phyloP scores from a whole-genome alignment of 2,888 invertebrate species.

The Scrobipalpa atriplicella region DNA sequence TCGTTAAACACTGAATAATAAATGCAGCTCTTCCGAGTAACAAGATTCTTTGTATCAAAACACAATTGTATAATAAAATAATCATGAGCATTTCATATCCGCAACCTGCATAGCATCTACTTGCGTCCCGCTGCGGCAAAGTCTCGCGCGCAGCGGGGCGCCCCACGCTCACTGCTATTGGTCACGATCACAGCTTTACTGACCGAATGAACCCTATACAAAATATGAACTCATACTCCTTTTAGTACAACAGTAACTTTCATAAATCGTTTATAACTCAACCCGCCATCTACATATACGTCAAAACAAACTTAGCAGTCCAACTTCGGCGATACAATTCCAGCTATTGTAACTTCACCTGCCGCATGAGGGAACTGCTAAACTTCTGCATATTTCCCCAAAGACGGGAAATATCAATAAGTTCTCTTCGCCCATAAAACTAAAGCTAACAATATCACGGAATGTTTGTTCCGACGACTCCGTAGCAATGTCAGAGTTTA shows the following conservation, averaged over 20 bases:
- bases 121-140: conserved; percentile 61
- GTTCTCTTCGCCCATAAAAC: conserved; percentile 28
- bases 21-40: conserved; percentile 2
- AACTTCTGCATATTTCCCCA: conserved; percentile 23
- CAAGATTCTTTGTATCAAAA: conserved; percentile 11
- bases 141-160: conserved; percentile 55
- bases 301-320: not conserved
- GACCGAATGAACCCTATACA: conserved; percentile 59
- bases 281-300: not conserved
- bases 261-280: conserved; percentile 22
- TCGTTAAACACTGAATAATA: conserved; percentile 1
- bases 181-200: conserved; percentile 72
- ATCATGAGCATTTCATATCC: conserved; percentile 26
- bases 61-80: conserved; percentile 29
- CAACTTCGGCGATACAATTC: conserved; percentile 13
- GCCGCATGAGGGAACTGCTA: conserved; percentile 7
- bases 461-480: conserved; percentile 22
- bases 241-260: conserved; percentile 20
- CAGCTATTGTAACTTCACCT: conserved; percentile 5
- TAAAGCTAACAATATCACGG: conserved; percentile 33
- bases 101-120: conserved; percentile 38
- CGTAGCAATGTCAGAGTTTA: conserved; percentile 46
- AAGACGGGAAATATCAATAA: conserved; percentile 26
- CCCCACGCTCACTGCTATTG: conserved; percentile 68
- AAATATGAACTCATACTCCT: conserved; percentile 45